A percentile compares a stretch with the other conserved stretches of the same genome.
Evolutionary conservation across 2,888 invertebrate genomes (phyloP).

Genomic region (Magallana nippona): DNA sequence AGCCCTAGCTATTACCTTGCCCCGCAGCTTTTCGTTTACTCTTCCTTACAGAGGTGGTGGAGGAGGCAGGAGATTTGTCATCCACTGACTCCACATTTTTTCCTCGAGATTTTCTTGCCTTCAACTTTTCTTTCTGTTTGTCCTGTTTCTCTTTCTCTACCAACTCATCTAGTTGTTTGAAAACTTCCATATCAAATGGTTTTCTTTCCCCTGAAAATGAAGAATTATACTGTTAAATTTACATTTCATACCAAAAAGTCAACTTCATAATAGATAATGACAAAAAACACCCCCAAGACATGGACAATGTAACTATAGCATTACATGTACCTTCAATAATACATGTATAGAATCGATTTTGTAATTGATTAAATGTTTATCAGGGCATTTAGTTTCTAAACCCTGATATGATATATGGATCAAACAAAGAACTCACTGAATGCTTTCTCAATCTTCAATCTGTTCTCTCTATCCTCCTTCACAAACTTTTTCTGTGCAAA

Average conservation of each 20-base stretch:
- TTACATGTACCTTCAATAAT: too few relatives aligned
- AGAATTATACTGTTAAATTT: neutral
- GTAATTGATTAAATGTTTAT: too few relatives aligned
- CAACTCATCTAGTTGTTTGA: constrained; percentile 51
- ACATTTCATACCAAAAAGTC: neutral
- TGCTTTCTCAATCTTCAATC: constrained; percentile 81
- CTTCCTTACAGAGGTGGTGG: neutral
- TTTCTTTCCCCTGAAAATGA: constrained; percentile 60
- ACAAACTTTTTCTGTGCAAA: constrained; percentile 88
- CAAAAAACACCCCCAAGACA: too few relatives aligned
- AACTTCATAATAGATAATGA: too few relatives aligned
- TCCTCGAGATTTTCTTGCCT: constrained; percentile 32
- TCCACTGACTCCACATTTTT: neutral
- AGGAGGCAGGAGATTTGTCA: neutral
- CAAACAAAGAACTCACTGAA: constrained; percentile 71
- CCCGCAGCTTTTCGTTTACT: neutral
- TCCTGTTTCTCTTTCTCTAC: constrained; percentile 37
- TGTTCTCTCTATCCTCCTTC: constrained; percentile 87
- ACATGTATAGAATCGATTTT: too few relatives aligned
- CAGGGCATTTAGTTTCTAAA: too few relatives aligned
- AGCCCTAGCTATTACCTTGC: neutral
- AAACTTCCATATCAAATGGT: constrained; percentile 60
- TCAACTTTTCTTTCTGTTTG: constrained; percentile 21
- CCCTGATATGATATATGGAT: neutral
- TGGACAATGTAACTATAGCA: too few relatives aligned